Evolutionary conservation across 2,797 vertebrate species (phyloP).

Genomic region (Phyllotis vaccarum): DNA sequence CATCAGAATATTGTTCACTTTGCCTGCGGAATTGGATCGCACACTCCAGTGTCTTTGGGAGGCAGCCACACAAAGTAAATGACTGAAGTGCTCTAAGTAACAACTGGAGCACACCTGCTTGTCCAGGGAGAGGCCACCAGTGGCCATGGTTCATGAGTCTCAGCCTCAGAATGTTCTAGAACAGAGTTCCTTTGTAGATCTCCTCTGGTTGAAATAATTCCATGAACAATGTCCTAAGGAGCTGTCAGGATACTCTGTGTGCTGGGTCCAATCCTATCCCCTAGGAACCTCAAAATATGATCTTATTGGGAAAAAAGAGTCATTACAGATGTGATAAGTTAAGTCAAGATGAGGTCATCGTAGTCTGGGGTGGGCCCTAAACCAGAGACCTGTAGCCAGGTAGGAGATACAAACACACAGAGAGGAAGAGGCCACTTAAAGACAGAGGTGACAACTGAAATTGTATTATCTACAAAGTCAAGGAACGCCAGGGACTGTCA

Average conservation of each 20-base stretch:
- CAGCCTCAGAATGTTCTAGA: background rate
- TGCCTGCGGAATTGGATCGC: background rate
- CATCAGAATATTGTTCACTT: background rate
- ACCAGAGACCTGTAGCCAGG: background rate
- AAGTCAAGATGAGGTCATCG: slow-evolving; percentile 15
- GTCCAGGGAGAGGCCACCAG: background rate
- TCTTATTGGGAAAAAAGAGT: background rate
- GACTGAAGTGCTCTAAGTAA: background rate
- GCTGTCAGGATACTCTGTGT: background rate
- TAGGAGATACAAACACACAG: background rate
- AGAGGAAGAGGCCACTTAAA: background rate
- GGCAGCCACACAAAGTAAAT: slow-evolving; percentile 23
- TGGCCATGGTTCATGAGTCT: background rate
- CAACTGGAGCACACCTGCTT: background rate
- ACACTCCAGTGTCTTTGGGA: slow-evolving; percentile 3
- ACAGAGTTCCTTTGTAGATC: background rate
- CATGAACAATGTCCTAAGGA: background rate
- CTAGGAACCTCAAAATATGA: slow-evolving; percentile 11
- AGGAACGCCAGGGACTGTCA: background rate
- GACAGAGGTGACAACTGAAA: background rate
- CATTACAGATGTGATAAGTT: slow-evolving; percentile 14
- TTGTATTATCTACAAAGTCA: background rate
- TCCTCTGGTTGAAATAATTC: background rate
- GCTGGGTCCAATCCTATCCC: background rate
- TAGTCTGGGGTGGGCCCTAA: background rate